phyloP scores from a whole-genome alignment of 2,113 vertebrate genomes.

The Mormoops blainvillei region DNA sequence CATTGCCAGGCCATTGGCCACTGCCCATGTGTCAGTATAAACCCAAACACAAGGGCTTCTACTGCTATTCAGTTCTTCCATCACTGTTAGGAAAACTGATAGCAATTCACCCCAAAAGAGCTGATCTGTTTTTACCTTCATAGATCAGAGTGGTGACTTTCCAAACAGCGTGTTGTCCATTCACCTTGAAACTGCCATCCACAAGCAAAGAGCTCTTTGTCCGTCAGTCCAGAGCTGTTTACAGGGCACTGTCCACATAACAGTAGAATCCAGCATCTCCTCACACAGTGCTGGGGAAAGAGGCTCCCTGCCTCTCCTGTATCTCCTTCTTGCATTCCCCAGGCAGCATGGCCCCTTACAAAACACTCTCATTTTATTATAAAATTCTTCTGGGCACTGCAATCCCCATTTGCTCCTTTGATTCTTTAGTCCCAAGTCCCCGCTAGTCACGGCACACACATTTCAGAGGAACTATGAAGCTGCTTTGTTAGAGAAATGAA shows the following conservation, averaged over 20 bases:
- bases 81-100: not conserved
- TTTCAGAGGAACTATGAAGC: conserved; percentile 3
- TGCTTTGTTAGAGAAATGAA: not conserved
- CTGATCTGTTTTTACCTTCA: not conserved
- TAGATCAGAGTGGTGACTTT: not conserved
- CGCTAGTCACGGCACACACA: not conserved
- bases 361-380: not conserved
- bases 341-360: not conserved
- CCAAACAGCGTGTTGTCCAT: not conserved
- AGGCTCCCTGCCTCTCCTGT: not conserved
- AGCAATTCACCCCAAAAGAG: not conserved
- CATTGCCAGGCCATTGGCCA: not conserved
- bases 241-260: not conserved
- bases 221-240: not conserved
- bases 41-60: not conserved
- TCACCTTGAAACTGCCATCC: not conserved
- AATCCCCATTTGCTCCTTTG: not conserved
- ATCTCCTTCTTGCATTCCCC: not conserved
- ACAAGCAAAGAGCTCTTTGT: not conserved
- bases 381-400: not conserved
- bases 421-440: not conserved
- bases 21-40: not conserved
- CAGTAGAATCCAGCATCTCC: not conserved
- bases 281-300: not conserved
- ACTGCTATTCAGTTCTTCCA: not conserved